Evolutionary conservation across 2,797 vertebrate species (phyloP).

Genomic region (Pogonophryne albipinna): DNA sequence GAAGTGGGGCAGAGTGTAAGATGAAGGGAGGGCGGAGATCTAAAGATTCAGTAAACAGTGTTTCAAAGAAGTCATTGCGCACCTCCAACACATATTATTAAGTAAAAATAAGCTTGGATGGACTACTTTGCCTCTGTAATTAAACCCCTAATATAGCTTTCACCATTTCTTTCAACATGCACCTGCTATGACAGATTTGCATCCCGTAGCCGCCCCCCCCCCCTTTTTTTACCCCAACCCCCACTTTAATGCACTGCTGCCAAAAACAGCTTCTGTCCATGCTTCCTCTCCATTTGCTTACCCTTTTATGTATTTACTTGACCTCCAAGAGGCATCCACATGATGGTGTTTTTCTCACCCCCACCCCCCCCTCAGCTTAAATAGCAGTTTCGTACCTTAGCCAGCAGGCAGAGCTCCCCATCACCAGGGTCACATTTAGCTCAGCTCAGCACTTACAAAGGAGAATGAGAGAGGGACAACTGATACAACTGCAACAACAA

Average conservation of each 20-base stretch:
- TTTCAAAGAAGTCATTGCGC: conserved; percentile 35
- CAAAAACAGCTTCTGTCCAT: conserved; percentile 61
- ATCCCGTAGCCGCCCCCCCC: conserved; percentile 24
- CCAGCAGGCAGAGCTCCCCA: conserved; percentile 67
- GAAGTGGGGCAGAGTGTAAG: conserved; percentile 25
- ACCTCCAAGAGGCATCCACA: conserved; percentile 67
- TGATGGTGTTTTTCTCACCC: conserved; percentile 58
- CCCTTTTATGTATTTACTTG: conserved; percentile 71
- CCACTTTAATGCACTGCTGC: conserved; percentile 30
- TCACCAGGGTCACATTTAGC: conserved; percentile 72
- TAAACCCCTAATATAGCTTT: conserved; percentile 2
- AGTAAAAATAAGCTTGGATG: background rate
- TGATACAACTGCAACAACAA: conserved; percentile 62
- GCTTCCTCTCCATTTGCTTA: conserved; percentile 56
- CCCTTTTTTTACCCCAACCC: conserved; percentile 19
- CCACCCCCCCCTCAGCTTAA: conserved; percentile 41
- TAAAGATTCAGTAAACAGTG: conserved; percentile 26
- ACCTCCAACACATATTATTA: conserved; percentile 2
- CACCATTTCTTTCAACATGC: conserved; percentile 33
- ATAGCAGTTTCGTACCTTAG: conserved; percentile 64
- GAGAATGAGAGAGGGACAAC: conserved; percentile 49
- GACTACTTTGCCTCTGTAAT: background rate
- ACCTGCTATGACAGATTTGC: conserved; percentile 72
- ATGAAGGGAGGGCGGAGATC: conserved; percentile 38
- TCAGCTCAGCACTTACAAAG: conserved; percentile 68